Percentiles rank a stretch among this genome's conserved stretches.
These are phyloP conservation scores for Drosophila parvula DNA, from an alignment of 1,140 invertebrate species.

Conservation along the genomic window DNA sequence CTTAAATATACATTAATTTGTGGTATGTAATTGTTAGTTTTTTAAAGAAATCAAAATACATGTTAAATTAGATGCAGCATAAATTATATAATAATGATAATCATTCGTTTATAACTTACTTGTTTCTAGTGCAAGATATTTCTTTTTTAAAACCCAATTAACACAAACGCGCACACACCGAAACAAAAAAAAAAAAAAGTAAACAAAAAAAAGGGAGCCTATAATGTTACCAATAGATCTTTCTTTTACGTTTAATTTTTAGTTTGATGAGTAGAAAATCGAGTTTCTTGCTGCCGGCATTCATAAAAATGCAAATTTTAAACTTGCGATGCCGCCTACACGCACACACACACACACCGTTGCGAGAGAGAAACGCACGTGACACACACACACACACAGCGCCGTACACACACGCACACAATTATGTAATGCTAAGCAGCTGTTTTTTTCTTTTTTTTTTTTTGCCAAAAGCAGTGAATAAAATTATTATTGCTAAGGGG, in stretches of 20 bases:
- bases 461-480: constrained; percentile 26
- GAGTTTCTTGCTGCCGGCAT: constrained; percentile 18
- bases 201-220: not conserved
- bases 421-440: constrained; percentile 67
- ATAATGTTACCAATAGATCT: not conserved
- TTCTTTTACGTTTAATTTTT: constrained; percentile 1
- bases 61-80: no score
- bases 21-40: no score
- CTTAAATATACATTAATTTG: no score
- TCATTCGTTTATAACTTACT: not conserved
- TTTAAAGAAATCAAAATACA: no score
- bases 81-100: no score
- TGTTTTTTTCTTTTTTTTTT: constrained; percentile 19
- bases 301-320: constrained; percentile 18
- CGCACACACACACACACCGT: constrained; percentile 7
- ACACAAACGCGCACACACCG: not conserved
- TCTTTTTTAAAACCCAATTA: not conserved
- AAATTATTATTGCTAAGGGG: constrained; percentile 1
- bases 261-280: constrained; percentile 3
- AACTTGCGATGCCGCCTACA: constrained; percentile 18
- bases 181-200: constrained; percentile 1
- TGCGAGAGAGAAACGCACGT: constrained; percentile 27
- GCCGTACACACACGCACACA: constrained; percentile 13
- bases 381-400: constrained; percentile 18
- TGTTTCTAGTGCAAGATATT: not conserved